Conservation (phyloP, 2,797 vertebrate species). For the Carduelis carduelis region DNA sequence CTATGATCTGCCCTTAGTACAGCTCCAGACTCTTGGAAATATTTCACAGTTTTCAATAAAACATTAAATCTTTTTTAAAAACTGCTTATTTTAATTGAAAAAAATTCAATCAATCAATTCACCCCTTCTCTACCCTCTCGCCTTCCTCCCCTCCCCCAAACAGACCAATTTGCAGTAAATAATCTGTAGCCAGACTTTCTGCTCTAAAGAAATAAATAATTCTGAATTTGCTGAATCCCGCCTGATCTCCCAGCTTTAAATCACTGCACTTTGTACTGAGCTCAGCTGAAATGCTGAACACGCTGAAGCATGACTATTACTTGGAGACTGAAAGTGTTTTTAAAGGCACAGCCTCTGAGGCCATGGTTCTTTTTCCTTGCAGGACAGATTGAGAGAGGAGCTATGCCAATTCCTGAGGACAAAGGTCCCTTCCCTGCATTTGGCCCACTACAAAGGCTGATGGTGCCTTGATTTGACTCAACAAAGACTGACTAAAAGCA, state of each 20-base stretch:
- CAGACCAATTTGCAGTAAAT: slow-evolving; percentile 70
- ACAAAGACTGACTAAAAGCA: neutral
- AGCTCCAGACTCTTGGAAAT: slow-evolving; percentile 41
- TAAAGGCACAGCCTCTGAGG: slow-evolving; percentile 31
- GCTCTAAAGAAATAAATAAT: slow-evolving; percentile 71
- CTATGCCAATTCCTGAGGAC: neutral
- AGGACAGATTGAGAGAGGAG: neutral
- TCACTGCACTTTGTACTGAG: slow-evolving; percentile 64
- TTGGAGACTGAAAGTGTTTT: slow-evolving; percentile 55
- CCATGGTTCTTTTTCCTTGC: neutral
- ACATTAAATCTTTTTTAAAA: slow-evolving; percentile 74
- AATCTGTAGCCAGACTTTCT: slow-evolving; percentile 64
- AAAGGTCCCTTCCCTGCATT: neutral
- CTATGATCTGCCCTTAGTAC: neutral
- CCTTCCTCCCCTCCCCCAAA: slow-evolving; percentile 23
- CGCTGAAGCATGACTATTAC: slow-evolving; percentile 63
- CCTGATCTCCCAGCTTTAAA: slow-evolving; percentile 67
- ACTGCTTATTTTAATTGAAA: slow-evolving; percentile 77
- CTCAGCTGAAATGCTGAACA: slow-evolving; percentile 57
- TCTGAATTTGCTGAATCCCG: slow-evolving; percentile 69
- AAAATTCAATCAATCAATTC: slow-evolving; percentile 62
- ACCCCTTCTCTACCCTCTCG: neutral
- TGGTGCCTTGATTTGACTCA: neutral
- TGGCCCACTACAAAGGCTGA: neutral
- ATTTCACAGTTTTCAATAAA: slow-evolving; percentile 41